Percentiles rank a stretch among this genome's conserved stretches.
Evolutionary conservation across 2,113 vertebrate species (phyloP).

Genomic region (Solea senegalensis): DNA sequence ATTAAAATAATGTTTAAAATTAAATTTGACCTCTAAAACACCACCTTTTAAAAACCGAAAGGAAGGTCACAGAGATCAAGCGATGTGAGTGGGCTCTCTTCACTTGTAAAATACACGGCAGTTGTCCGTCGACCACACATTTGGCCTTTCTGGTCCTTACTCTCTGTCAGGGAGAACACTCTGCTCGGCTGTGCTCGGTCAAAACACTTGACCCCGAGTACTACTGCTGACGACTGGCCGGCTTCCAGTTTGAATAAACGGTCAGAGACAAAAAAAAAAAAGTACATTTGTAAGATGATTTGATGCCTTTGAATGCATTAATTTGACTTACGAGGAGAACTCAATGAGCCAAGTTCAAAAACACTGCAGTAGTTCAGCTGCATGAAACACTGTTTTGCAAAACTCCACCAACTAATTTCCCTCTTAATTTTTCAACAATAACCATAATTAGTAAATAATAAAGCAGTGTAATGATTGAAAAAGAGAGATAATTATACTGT

Average conservation of each 20-base stretch:
- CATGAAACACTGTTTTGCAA: background rate
- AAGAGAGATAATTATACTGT: too few relatives aligned
- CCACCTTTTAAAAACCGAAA: background rate
- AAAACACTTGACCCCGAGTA: constrained; percentile 46
- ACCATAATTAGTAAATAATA: background rate
- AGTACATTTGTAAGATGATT: constrained; percentile 1
- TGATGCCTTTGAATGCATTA: constrained; percentile 1
- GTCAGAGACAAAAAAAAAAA: background rate
- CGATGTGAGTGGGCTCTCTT: background rate
- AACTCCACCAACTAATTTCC: background rate
- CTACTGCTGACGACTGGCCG: constrained; percentile 35
- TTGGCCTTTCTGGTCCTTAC: constrained; percentile 35
- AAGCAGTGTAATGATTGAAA: too few relatives aligned
- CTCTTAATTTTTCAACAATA: background rate
- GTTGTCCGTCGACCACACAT: background rate
- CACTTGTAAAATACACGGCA: constrained; percentile 23
- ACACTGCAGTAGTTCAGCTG: too few relatives aligned
- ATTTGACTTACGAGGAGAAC: background rate
- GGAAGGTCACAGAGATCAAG: constrained; percentile 19
- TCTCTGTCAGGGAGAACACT: constrained; percentile 38
- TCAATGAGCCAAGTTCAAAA: too few relatives aligned
- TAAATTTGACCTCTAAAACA: background rate
- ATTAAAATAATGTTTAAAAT: too few relatives aligned
- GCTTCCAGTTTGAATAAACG: constrained; percentile 55
- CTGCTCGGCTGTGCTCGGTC: constrained; percentile 21